Conservation (phyloP, 2,888 invertebrate genomes). For the Andrena bucephala region DNA sequence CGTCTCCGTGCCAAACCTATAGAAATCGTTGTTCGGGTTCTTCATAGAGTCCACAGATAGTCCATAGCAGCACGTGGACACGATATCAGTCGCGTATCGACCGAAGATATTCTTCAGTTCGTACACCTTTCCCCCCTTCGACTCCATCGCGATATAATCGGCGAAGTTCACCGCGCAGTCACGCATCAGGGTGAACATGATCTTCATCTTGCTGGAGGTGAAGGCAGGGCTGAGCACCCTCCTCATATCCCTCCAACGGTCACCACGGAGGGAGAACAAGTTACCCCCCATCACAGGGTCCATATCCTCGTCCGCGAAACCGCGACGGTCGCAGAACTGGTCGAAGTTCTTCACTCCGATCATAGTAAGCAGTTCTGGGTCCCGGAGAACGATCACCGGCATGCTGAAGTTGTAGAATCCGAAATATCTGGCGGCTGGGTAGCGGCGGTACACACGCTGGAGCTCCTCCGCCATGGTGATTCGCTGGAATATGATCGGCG, state of each 20-base stretch:
- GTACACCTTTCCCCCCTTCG: background rate
- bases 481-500: background rate
- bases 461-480: background rate
- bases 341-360: conserved; percentile 23
- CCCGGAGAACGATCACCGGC: conserved; percentile 6
- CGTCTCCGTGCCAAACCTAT: background rate
- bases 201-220: background rate
- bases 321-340: background rate
- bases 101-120: background rate
- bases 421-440: background rate
- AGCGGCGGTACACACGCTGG: background rate
- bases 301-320: background rate
- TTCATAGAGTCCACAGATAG: background rate
- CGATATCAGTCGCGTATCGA: background rate
- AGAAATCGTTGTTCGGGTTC: background rate
- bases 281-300: background rate
- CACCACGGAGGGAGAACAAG: background rate
- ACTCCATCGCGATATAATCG: background rate
- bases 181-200: background rate
- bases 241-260: background rate
- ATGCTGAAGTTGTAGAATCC: conserved; percentile 10
- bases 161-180: background rate
- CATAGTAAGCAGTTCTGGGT: background rate
- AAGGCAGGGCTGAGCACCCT: background rate
- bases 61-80: background rate